Conservation (phyloP, 1,140 invertebrate genomes). For the Pentalonia nigronervosa region DNA sequence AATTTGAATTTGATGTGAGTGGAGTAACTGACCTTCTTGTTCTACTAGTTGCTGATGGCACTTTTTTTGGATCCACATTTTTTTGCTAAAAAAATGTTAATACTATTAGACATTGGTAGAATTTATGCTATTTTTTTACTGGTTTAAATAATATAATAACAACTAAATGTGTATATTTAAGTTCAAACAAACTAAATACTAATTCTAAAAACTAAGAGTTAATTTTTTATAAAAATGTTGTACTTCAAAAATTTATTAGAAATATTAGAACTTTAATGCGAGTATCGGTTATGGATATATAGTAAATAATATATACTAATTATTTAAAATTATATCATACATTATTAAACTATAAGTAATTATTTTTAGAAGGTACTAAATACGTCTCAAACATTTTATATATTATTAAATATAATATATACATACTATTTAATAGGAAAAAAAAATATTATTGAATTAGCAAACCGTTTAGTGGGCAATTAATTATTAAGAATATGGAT, state of each 20-base stretch:
- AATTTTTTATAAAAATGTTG: too few species aligned
- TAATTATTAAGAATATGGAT: too few species aligned
- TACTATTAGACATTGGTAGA: not conserved
- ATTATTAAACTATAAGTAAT: too few species aligned
- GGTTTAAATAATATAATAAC: not conserved
- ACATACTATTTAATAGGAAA: not conserved
- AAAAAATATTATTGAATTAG: not conserved
- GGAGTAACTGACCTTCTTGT: conserved; percentile 28
- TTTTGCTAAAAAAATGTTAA: conserved; percentile 34
- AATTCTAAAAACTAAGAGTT: too few species aligned
- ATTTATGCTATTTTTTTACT: not conserved
- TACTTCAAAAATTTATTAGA: too few species aligned
- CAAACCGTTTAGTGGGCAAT: not conserved
- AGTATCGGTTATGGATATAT: not conserved
- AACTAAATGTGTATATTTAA: not conserved
- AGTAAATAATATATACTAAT: too few species aligned
- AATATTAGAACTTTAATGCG: not conserved
- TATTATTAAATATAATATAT: too few species aligned
- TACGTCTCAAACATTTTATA: too few species aligned
- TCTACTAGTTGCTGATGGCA: not conserved
- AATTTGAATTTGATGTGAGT: not conserved
- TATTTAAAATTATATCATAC: too few species aligned
- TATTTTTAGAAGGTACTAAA: too few species aligned
- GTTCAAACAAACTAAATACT: too few species aligned
- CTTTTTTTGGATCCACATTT: not conserved